phyloP scores from a whole-genome alignment of 2,888 invertebrate genomes.

The Chironomus tentans region DNA sequence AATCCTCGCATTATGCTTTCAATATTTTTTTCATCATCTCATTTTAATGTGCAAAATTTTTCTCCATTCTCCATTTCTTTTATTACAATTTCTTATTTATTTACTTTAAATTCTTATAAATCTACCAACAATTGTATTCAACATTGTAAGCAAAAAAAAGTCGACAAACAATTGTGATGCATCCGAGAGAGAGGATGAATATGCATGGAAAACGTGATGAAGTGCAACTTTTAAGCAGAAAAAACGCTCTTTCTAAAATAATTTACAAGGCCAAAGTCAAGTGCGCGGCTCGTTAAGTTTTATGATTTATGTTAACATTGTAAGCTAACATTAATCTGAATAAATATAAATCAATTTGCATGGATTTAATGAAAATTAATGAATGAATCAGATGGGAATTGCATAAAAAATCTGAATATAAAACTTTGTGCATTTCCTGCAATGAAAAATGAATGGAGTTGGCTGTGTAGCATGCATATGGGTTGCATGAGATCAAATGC shows the following conservation, averaged over 20 bases:
- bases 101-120: neutral
- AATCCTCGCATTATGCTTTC: too few relatives aligned
- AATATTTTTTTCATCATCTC: too few relatives aligned
- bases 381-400: too few relatives aligned
- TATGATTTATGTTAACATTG: conserved; percentile 19
- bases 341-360: conserved; percentile 9
- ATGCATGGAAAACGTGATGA: neutral
- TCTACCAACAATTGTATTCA: neutral
- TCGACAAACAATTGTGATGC: neutral
- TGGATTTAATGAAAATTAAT: too few relatives aligned
- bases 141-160: neutral
- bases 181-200: neutral
- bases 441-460: too few relatives aligned
- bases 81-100: neutral
- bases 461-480: too few relatives aligned
- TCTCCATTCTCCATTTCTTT: too few relatives aligned
- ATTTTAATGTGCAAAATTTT: too few relatives aligned
- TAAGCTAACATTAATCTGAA: neutral
- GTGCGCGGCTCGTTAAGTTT: conserved; percentile 15
- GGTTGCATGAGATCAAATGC: too few relatives aligned
- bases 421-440: too few relatives aligned
- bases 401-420: too few relatives aligned
- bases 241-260: neutral
- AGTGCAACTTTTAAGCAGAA: neutral
- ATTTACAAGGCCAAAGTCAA: conserved; percentile 19